Evolutionary conservation across 1,140 invertebrate species (phyloP).

Genomic region (Elysia chlorotica): DNA sequence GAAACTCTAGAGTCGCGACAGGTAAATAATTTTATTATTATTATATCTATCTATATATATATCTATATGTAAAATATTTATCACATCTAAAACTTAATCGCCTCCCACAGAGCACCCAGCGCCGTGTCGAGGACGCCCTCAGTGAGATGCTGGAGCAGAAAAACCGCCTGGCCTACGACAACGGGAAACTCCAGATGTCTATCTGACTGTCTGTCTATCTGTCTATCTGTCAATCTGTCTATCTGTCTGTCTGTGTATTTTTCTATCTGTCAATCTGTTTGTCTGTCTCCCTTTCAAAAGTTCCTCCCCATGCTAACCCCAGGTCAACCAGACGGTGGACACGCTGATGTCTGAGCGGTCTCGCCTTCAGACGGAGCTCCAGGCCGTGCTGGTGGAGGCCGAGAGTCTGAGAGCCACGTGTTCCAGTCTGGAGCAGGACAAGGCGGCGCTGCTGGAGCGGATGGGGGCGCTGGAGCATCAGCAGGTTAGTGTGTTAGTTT

Average conservation of each 20-base stretch:
- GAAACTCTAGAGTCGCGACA: too few relatives aligned
- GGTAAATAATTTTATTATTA: too few relatives aligned
- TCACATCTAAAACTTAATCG: too few relatives aligned
- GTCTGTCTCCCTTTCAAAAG: too few relatives aligned
- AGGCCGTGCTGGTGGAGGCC: constrained; percentile 43
- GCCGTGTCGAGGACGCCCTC: constrained; percentile 45
- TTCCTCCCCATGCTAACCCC: too few relatives aligned
- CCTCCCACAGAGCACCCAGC: constrained; percentile 35
- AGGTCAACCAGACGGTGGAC: constrained; percentile 59
- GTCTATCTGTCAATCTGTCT: too few relatives aligned
- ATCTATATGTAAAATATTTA: too few relatives aligned
- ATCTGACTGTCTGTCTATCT: too few relatives aligned
- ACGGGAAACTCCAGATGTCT: constrained; percentile 50
- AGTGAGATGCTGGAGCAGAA: constrained; percentile 58
- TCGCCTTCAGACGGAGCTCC: constrained; percentile 45
- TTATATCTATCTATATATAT: too few relatives aligned
- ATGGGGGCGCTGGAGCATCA: constrained; percentile 45
- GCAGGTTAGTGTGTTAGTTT: constrained; percentile 33
- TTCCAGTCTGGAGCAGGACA: constrained; percentile 47
- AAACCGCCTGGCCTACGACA: constrained; percentile 57
- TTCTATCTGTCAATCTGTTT: too few relatives aligned
- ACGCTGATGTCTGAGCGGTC: constrained; percentile 47
- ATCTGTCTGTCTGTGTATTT: too few relatives aligned
- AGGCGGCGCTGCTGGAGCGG: constrained; percentile 46
- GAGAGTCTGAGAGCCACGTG: constrained; percentile 34